These are phyloP conservation scores for Halictus quadricinctus DNA, from an alignment of 2,888 invertebrate genomes.

Conservation along the genomic window DNA sequence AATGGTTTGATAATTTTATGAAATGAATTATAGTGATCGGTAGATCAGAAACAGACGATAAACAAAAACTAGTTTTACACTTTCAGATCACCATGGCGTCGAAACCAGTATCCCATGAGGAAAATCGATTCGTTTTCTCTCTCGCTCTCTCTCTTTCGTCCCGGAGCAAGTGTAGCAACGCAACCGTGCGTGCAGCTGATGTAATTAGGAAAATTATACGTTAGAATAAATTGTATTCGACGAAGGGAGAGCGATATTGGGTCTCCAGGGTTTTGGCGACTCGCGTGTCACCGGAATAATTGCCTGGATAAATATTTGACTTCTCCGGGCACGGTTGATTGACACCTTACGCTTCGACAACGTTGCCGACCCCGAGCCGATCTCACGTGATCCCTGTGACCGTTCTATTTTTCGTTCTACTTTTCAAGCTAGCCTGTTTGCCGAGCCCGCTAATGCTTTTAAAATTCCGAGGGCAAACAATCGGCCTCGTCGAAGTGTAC, in stretches of 20 bases:
- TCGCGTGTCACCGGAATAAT: slow-evolving; percentile 49
- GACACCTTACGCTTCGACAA: slow-evolving; percentile 39
- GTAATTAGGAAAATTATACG: slow-evolving; percentile 48
- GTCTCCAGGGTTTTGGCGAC: slow-evolving; percentile 31
- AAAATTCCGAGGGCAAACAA: slow-evolving; percentile 66
- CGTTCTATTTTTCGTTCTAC: slow-evolving; percentile 26
- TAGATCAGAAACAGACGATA: neutral
- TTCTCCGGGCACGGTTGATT: slow-evolving; percentile 48
- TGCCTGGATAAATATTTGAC: slow-evolving; percentile 56
- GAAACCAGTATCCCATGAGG: neutral
- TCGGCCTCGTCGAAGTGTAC: slow-evolving; percentile 17
- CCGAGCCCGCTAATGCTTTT: slow-evolving; percentile 64
- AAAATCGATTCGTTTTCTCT: slow-evolving; percentile 39
- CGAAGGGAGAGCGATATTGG: neutral
- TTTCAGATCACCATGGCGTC: neutral
- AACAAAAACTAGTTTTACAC: slow-evolving; percentile 2
- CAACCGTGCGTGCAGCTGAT: slow-evolving; percentile 9
- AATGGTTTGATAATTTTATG: neutral
- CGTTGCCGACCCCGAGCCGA: neutral
- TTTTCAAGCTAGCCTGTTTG: slow-evolving; percentile 54
- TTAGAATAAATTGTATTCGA: slow-evolving; percentile 20
- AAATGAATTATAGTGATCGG: neutral
- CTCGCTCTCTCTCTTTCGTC: neutral
- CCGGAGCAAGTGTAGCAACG: neutral
- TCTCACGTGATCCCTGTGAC: slow-evolving; percentile 42